phyloP scores from a whole-genome alignment of 1,140 invertebrate genomes.

The Sipha flava region DNA sequence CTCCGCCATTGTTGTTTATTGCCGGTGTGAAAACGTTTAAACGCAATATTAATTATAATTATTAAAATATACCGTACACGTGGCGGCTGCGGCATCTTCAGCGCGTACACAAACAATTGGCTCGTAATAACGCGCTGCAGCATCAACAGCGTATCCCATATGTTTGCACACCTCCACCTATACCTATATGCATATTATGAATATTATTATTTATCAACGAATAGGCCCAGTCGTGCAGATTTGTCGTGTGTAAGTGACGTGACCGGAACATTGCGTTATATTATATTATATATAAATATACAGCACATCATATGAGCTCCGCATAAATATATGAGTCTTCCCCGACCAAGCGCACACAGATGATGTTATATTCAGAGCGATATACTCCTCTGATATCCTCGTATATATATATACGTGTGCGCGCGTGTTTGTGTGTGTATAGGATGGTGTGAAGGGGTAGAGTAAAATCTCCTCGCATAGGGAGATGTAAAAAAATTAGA shows the following conservation, averaged over 20 bases:
- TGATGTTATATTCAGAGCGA: too few relatives aligned
- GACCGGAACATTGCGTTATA: too few relatives aligned
- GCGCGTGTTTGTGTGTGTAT: too few relatives aligned
- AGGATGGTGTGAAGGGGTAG: too few relatives aligned
- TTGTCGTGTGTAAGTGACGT: neutral
- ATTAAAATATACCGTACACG: neutral
- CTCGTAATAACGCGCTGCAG: neutral
- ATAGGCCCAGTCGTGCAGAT: neutral
- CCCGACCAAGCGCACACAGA: too few relatives aligned
- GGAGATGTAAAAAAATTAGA: neutral
- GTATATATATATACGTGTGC: too few relatives aligned
- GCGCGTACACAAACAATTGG: neutral
- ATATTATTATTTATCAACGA: neutral
- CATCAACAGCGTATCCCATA: neutral
- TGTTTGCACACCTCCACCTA: too few relatives aligned
- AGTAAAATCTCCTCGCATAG: too few relatives aligned
- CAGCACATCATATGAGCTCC: too few relatives aligned
- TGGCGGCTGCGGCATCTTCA: neutral
- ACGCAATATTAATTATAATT: conserved; percentile 17
- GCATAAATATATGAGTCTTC: too few relatives aligned
- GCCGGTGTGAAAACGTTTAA: conserved; percentile 15
- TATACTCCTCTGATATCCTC: too few relatives aligned
- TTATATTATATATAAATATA: too few relatives aligned
- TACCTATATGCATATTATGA: neutral
- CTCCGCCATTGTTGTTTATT: neutral